Base-by-base conservation (phyloP, 1,140 invertebrate genomes). In the Drosophila littoralis region DNA sequence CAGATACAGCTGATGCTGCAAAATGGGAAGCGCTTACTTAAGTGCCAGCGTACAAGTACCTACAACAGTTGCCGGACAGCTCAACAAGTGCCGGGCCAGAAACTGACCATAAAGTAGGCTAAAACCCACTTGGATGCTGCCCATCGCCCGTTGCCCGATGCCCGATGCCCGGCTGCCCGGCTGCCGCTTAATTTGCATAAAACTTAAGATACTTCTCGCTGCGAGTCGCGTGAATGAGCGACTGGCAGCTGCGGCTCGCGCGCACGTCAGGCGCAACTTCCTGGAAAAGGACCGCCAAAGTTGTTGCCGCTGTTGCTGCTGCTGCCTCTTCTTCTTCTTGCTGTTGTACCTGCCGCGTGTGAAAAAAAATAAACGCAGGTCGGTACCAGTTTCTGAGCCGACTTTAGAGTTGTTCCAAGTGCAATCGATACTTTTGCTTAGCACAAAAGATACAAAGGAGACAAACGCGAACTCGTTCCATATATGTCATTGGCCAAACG, bases 221-320 rank as follows among this genome's bases (percentile, higher is more conserved):
- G 73, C 66, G 36, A 73, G 57, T 81, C 83, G 82, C 76, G 82
- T 86, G 82, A 86, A 86, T 86, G 75, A 79, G 82, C 80, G 69
- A 60, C 58, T 88, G 83, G 83, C 83, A 89, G 84, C 84, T 88
- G 83, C 77, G 70, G 72, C 73, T 74, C 86, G 80, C 79, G 81
- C 81, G 80, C 83, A 88, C 83, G 83, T 84, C 84, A 88, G 83
- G 83, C 83, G 84, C 83, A 88, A 88, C 83, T 88, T 88, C 83
- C 83, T 83, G 83, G 83, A 88, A 88, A 88, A 88, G 83, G 83
- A 86, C 83, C 83, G 83, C 83, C 83, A 86, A 86, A 88, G 83
- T 86, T 86, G 83, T 61, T 78, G 82, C 75, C 67, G 60, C 40
- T 54, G 65, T 54, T 67, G 60, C 45, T 57, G n/a, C 7, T 68